These are phyloP conservation scores for Leucoraja ocellata DNA, from an alignment of 2,797 vertebrate species.

Conservation along the genomic window DNA sequence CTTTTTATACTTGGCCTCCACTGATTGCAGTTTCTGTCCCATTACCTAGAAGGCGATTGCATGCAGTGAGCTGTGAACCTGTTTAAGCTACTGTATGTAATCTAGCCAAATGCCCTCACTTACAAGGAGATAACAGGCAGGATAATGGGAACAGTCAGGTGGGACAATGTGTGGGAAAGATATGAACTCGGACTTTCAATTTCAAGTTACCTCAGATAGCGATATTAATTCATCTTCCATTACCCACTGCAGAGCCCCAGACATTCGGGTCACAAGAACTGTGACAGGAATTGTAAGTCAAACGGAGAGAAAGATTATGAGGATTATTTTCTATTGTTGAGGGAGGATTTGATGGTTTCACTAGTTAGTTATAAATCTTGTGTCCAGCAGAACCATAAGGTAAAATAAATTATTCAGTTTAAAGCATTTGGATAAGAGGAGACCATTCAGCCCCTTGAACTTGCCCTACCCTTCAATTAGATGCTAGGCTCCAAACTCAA, in stretches of 20 bases:
- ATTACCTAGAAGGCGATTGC: conserved; percentile 12
- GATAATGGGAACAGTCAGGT: conserved; percentile 3
- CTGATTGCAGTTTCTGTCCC: neutral
- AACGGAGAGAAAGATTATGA: neutral
- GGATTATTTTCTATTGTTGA: no score
- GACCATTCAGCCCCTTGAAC: neutral
- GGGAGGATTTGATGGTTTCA: neutral
- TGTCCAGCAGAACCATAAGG: neutral
- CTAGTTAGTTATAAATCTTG: neutral
- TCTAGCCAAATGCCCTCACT: neutral
- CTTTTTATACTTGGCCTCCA: neutral
- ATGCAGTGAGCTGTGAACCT: neutral
- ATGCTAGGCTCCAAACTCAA: neutral
- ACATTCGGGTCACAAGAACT: neutral
- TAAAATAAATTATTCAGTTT: neutral
- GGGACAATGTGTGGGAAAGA: neutral
- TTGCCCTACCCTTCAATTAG: neutral
- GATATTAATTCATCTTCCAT: neutral
- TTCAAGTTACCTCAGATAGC: neutral
- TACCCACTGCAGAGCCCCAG: neutral
- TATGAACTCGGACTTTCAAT: neutral
- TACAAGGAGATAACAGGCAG: conserved; percentile 1
- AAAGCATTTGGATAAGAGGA: neutral
- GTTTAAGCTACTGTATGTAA: neutral
- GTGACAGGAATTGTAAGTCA: neutral